A percentile compares a stretch with the other conserved stretches of the same genome.
Evolutionary conservation across 2,113 vertebrate species (phyloP).

Genomic region (Oncorhynchus tshawytscha): DNA sequence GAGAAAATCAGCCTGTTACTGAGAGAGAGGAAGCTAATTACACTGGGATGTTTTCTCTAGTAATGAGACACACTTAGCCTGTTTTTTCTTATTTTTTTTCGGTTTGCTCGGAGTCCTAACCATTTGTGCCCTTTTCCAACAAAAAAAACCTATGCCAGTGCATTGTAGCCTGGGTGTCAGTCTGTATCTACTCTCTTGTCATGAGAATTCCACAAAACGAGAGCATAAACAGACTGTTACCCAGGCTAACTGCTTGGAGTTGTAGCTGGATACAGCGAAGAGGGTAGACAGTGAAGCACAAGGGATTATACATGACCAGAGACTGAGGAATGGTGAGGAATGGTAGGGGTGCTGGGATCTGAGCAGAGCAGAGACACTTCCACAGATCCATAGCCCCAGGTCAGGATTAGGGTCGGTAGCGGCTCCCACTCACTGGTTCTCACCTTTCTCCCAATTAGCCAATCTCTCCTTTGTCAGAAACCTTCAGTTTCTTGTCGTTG

Average conservation of each 20-base stretch:
- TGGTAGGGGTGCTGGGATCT: background rate
- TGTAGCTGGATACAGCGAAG: background rate
- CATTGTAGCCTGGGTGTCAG: too few relatives aligned
- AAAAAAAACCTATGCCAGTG: too few relatives aligned
- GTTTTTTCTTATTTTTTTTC: background rate
- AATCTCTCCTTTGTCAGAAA: too few relatives aligned
- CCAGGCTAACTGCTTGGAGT: background rate
- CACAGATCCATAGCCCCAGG: too few relatives aligned
- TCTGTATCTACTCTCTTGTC: too few relatives aligned
- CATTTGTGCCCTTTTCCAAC: background rate
- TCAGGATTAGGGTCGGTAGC: too few relatives aligned
- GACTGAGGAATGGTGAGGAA: background rate
- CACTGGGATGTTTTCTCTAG: constrained; percentile 62
- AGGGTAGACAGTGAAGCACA: background rate
- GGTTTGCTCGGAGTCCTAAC: background rate
- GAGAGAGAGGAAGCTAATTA: constrained; percentile 62
- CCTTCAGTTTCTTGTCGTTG: too few relatives aligned
- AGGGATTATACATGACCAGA: constrained; percentile 8
- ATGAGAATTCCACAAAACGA: too few relatives aligned
- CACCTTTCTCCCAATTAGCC: too few relatives aligned
- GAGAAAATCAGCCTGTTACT: constrained; percentile 39
- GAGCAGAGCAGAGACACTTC: background rate
- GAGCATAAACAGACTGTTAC: too few relatives aligned
- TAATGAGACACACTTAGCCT: constrained; percentile 46
- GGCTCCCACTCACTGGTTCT: too few relatives aligned